Conservation (phyloP, 2,113 vertebrate genomes). For the Brachyhypopomus occidentalis region DNA sequence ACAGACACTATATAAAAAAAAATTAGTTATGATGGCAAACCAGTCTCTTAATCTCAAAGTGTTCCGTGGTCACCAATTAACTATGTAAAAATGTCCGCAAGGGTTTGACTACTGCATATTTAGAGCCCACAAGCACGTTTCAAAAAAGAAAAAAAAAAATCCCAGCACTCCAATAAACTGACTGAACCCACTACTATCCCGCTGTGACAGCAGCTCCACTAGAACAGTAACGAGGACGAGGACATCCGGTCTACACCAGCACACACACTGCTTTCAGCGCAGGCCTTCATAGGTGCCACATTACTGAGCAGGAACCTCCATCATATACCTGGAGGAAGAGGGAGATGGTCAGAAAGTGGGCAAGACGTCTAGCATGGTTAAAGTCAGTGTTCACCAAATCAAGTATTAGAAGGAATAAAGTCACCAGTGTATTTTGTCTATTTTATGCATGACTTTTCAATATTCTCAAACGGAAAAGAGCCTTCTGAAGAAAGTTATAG, state of each 20-base stretch:
- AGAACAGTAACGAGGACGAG: slow-evolving; percentile 19
- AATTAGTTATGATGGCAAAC: neutral
- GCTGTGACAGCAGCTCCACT: neutral
- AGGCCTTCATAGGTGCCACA: slow-evolving; percentile 92
- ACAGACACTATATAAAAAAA: neutral
- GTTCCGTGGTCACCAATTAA: neutral
- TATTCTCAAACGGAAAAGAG: too few species aligned
- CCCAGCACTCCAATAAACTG: neutral
- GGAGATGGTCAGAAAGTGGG: neutral
- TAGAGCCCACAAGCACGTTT: neutral
- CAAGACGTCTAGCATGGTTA: too few species aligned
- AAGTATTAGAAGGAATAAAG: too few species aligned
- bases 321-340: slow-evolving; percentile 73
- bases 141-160: neutral
- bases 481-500: too few species aligned
- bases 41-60: neutral
- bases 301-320: slow-evolving; percentile 80
- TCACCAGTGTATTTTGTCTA: too few species aligned
- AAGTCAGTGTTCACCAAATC: neutral
- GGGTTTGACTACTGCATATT: neutral
- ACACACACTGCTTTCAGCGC: slow-evolving; percentile 92
- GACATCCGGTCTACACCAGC: slow-evolving; percentile 90
- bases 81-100: neutral
- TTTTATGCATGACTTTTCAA: too few species aligned
- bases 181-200: neutral